Evolutionary conservation across 1,140 invertebrate species (phyloP).

Genomic region (Manduca sexta): DNA sequence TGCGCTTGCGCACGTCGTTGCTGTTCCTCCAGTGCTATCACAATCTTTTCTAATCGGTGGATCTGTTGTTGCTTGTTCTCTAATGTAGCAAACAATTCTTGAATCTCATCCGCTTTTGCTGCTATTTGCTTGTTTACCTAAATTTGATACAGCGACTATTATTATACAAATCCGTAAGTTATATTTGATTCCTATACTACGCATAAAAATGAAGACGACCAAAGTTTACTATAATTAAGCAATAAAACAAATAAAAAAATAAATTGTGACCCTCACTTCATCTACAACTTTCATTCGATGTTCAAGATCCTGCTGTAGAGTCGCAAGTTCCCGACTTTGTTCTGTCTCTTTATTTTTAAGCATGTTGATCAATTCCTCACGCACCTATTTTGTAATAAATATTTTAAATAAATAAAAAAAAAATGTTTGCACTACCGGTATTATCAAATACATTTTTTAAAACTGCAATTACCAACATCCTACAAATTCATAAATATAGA

Average conservation of each 20-base stretch:
- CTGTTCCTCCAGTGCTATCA: conserved; percentile 76
- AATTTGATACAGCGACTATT: neutral
- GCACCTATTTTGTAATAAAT: conserved; percentile 56
- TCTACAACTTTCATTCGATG: conserved; percentile 64
- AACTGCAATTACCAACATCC: no score
- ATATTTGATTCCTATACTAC: no score
- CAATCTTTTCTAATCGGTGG: conserved; percentile 73
- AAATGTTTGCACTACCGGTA: no score
- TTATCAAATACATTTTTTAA: no score
- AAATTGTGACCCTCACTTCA: conserved; percentile 67
- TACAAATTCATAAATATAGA: no score
- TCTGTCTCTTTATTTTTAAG: conserved; percentile 67
- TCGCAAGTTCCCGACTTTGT: conserved; percentile 49
- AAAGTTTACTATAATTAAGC: no score
- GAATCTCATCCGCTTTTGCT: conserved; percentile 72
- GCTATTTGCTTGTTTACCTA: conserved; percentile 72
- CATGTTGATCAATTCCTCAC: conserved; percentile 71
- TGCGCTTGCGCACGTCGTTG: conserved; percentile 74
- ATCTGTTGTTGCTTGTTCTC: conserved; percentile 75
- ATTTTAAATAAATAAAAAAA: conserved; percentile 8
- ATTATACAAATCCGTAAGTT: no score
- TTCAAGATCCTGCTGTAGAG: conserved; percentile 57
- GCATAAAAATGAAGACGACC: no score
- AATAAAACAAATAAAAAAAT: conserved; percentile 23
- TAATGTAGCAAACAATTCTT: conserved; percentile 69